A percentile compares a stretch with the other conserved stretches of the same genome.
Evolutionary conservation across 2,797 vertebrate genomes (phyloP).

Genomic region (Pseudochirops corinnae): DNA sequence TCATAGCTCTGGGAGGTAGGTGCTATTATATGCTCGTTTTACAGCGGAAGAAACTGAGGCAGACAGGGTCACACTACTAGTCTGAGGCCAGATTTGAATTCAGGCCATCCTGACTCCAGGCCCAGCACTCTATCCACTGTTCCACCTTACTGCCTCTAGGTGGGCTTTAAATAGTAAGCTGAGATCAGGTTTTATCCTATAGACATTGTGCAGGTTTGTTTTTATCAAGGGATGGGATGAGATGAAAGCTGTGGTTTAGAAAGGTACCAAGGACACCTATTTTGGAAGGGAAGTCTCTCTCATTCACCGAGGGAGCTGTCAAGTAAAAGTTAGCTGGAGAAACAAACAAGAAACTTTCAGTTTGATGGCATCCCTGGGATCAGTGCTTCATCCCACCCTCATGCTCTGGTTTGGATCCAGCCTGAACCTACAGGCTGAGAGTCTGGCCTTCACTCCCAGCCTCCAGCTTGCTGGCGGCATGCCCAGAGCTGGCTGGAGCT

Average conservation of each 20-base stretch:
- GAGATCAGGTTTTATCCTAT: background rate
- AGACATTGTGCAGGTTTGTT: background rate
- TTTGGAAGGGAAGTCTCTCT: background rate
- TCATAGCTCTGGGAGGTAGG: background rate
- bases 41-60: background rate
- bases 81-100: background rate
- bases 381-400: background rate
- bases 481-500: background rate
- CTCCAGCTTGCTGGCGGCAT: no score
- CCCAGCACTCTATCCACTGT: background rate
- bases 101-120: background rate
- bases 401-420: background rate
- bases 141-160: background rate
- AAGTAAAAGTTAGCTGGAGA: background rate
- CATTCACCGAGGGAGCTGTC: background rate
- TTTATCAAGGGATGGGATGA: background rate
- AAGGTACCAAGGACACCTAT: background rate
- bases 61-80: background rate
- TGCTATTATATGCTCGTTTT: background rate
- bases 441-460: background rate
- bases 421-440: background rate
- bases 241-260: background rate
- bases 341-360: constrained; percentile 15
- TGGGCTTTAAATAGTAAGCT: background rate
- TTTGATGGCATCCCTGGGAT: background rate